These are phyloP conservation scores for Halictus ligatus DNA, from an alignment of 2,888 invertebrate species.

Conservation along the genomic window DNA sequence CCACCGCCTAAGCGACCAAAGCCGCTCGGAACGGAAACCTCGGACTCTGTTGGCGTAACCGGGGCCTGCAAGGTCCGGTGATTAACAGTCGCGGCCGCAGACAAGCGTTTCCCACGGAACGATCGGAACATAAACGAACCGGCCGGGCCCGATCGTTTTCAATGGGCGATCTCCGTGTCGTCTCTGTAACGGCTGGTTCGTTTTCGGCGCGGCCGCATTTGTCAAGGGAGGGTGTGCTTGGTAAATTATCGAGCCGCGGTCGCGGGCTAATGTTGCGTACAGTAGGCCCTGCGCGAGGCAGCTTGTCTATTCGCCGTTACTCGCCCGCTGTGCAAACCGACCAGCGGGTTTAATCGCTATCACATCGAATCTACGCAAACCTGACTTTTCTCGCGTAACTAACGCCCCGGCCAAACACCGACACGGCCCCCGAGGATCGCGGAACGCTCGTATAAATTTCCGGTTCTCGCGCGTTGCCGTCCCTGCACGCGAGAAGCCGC, in stretches of 20 bases:
- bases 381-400: constrained; percentile 49
- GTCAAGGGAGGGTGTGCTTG: constrained; percentile 30
- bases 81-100: not conserved
- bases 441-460: constrained; percentile 18
- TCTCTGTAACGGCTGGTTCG: constrained; percentile 1
- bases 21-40: not conserved
- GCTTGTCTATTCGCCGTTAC: constrained; percentile 28
- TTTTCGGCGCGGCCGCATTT: constrained; percentile 17
- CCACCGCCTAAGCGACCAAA: not conserved
- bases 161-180: not conserved
- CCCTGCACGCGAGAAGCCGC: not conserved
- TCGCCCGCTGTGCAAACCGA: constrained; percentile 11
- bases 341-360: constrained; percentile 33
- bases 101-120: not conserved
- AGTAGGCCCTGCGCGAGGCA: constrained; percentile 28
- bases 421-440: not conserved
- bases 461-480: constrained; percentile 4
- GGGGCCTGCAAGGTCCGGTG: not conserved
- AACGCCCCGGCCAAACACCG: constrained; percentile 18
- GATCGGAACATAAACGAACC: not conserved
- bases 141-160: not conserved
- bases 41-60: not conserved
- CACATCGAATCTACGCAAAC: constrained; percentile 37
- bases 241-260: constrained; percentile 38
- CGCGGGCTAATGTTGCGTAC: constrained; percentile 45